Evolutionary conservation across 2,797 vertebrate genomes (phyloP), one percentile per base, ranked within the genome.

Genomic region (Scomberomorus guttatus): DNA sequence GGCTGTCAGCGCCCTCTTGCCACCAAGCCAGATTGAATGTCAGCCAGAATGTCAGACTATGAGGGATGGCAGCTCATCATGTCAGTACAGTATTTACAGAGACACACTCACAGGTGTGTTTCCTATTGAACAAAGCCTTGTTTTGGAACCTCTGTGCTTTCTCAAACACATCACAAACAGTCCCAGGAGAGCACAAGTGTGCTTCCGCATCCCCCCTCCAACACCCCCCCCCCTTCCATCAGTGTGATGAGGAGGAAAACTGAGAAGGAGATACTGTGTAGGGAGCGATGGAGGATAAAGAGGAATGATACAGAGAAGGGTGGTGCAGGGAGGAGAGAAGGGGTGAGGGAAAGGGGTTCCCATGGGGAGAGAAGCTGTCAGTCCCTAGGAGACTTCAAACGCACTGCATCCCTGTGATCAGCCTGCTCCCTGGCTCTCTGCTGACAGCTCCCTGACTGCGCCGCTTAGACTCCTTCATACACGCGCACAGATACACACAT

Each of bases 321-420:
- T 79, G 86, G 79, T 73, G 84, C 83, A 72, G 55, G 75, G 83
- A 81, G 81, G 82, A 81, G 87, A 77, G 72, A 77, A 87, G 81
- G 79, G 86, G 80, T 51, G 80, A 88, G 85, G 77, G 79, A 84
- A 84, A 81, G 68, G 87, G 82, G 81, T 89, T 92, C 92, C 91
- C 90, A 87, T 85, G 91, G 90, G 89, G 86, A 91, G 90, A 85
- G 88, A 82, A 94, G 93, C 94, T 95, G 95, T 95, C 95, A 95
- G 92, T 95, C 93, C 94, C 94, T 93, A 29, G 90, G 95, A 95
- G 95, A 95, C 95, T 95, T 96, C 95, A 95, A 95, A 95, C 92
- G 62, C 90, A 77, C 82, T 79, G 90, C 89, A 81, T 85, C 89
- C 87, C 94, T 95, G 93, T 95, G 95, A 96, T 96, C 95, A 95